Conservation (phyloP, 2,113 vertebrate genomes). For the Amia ocellicauda region DNA sequence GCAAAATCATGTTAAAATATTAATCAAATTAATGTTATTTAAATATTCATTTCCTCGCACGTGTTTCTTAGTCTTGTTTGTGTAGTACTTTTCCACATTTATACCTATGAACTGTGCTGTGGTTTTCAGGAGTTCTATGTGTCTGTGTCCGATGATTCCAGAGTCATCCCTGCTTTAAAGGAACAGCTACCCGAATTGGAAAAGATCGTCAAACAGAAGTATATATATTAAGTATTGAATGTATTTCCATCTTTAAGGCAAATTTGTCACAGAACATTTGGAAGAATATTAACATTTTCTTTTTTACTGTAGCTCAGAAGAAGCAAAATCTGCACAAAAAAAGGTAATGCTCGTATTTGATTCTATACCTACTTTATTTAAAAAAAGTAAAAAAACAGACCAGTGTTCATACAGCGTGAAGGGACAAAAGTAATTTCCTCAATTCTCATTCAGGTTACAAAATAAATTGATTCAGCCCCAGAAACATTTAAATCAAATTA, state of each 20-base stretch:
- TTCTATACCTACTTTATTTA: neutral
- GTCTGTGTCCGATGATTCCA: conserved; percentile 85
- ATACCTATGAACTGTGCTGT: neutral
- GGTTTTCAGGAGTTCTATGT: conserved; percentile 84
- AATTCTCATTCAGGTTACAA: too few relatives aligned
- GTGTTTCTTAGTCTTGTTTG: conserved; percentile 10
- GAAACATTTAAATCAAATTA: too few relatives aligned
- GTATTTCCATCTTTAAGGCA: too few relatives aligned
- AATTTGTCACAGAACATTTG: neutral
- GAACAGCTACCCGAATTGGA: conserved; percentile 87
- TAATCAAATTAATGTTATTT: too few relatives aligned
- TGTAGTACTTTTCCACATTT: conserved; percentile 29
- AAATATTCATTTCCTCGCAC: conserved; percentile 6
- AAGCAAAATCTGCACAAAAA: conserved; percentile 79
- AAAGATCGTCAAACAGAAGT: conserved; percentile 85
- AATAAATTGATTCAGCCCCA: too few relatives aligned
- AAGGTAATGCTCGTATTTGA: conserved; percentile 64
- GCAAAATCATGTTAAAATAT: too few relatives aligned
- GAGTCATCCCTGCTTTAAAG: conserved; percentile 75
- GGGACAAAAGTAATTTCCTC: too few relatives aligned
- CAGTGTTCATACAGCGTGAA: too few relatives aligned
- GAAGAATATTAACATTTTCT: neutral
- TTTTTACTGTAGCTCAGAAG: conserved; percentile 72
- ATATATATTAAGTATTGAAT: neutral
- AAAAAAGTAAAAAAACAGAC: too few relatives aligned